Conservation (phyloP, 2,797 vertebrate species). For the Perodicticus potto region DNA sequence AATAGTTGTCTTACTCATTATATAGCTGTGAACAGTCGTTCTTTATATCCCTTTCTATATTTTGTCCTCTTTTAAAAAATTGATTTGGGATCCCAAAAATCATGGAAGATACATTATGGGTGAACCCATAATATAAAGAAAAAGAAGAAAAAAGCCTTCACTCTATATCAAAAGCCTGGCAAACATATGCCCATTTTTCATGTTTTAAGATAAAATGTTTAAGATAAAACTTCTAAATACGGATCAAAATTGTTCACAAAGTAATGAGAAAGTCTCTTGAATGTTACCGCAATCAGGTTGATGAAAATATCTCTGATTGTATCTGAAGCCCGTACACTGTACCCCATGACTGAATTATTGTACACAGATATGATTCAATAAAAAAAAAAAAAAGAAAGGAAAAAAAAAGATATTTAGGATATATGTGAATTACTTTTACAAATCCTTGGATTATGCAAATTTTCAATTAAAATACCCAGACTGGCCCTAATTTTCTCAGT, state of each 20-base stretch:
- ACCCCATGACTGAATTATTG: no score
- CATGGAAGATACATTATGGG: not conserved
- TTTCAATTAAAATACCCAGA: constrained; percentile 33
- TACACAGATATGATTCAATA: no score
- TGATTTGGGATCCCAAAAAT: not conserved
- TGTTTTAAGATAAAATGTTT: constrained; percentile 13
- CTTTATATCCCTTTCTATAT: not conserved
- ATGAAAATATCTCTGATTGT: no score
- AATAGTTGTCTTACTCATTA: not conserved
- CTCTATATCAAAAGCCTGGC: not conserved
- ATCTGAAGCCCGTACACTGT: no score
- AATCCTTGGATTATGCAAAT: constrained; percentile 55
- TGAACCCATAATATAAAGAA: not conserved
- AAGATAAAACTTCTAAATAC: no score
- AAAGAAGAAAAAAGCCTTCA: not conserved
- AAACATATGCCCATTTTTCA: not conserved
- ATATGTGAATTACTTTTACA: not conserved
- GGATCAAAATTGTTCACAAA: no score
- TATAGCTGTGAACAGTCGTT: not conserved
- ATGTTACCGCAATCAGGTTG: no score
- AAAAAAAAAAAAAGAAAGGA: no score
- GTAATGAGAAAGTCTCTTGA: no score
- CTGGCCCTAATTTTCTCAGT: not conserved
- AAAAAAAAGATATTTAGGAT: constrained; percentile 39
- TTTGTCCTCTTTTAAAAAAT: not conserved